Evolutionary conservation across 1,140 invertebrate species (phyloP).

Genomic region (Dendroctonus valens): DNA sequence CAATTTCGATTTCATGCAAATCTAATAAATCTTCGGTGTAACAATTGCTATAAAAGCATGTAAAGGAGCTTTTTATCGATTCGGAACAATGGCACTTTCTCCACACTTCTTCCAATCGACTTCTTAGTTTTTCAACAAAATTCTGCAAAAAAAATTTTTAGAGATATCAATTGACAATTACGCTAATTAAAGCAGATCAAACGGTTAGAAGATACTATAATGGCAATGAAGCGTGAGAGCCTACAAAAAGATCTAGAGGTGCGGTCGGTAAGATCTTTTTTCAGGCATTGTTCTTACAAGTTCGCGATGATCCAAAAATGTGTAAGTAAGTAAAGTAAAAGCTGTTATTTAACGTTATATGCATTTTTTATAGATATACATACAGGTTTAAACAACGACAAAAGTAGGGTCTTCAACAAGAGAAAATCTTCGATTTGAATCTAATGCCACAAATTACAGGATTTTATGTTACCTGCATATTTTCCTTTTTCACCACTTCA

Average conservation of each 20-base stretch:
- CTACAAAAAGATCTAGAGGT: background rate
- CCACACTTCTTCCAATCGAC: slow-evolving; percentile 69
- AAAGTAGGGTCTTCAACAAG: background rate
- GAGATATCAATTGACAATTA: background rate
- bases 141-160: slow-evolving; percentile 45
- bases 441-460: background rate
- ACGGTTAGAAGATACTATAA: too few species aligned
- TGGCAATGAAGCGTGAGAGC: background rate
- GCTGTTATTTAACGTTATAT: background rate
- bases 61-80: slow-evolving; percentile 62
- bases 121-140: slow-evolving; percentile 68
- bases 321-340: background rate
- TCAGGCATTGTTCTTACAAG: too few species aligned
- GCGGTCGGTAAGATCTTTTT: too few species aligned
- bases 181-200: background rate
- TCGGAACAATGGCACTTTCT: slow-evolving; percentile 66
- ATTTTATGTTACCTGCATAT: slow-evolving; percentile 54
- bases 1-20: slow-evolving; percentile 71
- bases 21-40: slow-evolving; percentile 74
- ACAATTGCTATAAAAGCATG: slow-evolving; percentile 59
- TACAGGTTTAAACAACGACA: background rate
- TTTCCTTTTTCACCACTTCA: slow-evolving; percentile 62
- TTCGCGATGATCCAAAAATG: too few species aligned
- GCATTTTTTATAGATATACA: background rate
- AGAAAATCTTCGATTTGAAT: background rate